Conservation (phyloP, 2,888 invertebrate genomes). For the Charanyca ferruginea region DNA sequence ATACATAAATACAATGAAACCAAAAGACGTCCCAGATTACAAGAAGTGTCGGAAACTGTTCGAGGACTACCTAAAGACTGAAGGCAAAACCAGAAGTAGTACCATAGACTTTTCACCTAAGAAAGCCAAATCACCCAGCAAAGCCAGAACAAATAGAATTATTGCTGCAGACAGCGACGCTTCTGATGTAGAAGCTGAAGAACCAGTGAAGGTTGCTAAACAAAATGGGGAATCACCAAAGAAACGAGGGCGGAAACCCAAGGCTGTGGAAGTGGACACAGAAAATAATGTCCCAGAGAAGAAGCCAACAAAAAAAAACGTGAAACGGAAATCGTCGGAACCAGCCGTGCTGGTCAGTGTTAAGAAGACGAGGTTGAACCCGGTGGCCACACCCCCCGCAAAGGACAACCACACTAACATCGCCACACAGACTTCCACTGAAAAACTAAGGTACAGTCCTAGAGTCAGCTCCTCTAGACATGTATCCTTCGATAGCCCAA, state of each 20-base stretch:
- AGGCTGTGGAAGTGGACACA: conserved; percentile 68
- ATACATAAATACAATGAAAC: conserved; percentile 93
- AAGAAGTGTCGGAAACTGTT: conserved; percentile 93
- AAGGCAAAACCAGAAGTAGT: conserved; percentile 90
- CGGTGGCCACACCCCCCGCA: conserved; percentile 82
- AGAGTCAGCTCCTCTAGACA: conserved; percentile 68
- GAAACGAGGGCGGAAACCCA: conserved; percentile 65
- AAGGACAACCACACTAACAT: conserved; percentile 83
- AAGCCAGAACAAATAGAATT: conserved; percentile 64
- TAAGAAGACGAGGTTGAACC: conserved; percentile 79
- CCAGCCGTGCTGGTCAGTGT: conserved; percentile 77
- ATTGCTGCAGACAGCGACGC: conserved; percentile 49
- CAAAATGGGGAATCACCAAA: conserved; percentile 63
- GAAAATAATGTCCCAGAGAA: conserved; percentile 77
- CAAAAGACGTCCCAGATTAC: conserved; percentile 94
- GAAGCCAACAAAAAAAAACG: conserved; percentile 66
- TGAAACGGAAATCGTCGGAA: conserved; percentile 80
- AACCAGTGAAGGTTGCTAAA: conserved; percentile 54
- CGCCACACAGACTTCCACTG: conserved; percentile 85
- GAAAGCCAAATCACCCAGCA: conserved; percentile 63
- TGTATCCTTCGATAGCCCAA: conserved; percentile 85
- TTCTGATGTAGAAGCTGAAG: conserved; percentile 56
- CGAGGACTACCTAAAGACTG: conserved; percentile 91
- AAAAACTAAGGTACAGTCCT: conserved; percentile 73
- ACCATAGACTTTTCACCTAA: conserved; percentile 91